Evolutionary conservation across 2,888 invertebrate species (phyloP).

Genomic region (Harpalus rubripes): DNA sequence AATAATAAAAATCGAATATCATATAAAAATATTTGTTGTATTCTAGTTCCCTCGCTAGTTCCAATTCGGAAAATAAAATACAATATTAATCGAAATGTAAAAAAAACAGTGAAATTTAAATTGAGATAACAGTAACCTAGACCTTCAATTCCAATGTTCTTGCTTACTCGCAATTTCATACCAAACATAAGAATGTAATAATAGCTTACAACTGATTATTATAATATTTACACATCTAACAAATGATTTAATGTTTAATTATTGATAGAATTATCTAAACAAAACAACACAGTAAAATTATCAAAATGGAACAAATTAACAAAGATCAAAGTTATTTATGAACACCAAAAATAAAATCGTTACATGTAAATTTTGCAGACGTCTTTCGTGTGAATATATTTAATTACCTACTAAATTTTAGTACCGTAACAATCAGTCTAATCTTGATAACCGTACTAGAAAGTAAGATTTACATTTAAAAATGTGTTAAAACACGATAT

Average conservation of each 20-base stretch:
- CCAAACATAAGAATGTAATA: slow-evolving; percentile 4
- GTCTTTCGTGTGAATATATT: slow-evolving; percentile 6
- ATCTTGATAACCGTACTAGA: slow-evolving; percentile 18
- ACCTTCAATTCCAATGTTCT: background rate
- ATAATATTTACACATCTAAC: slow-evolving; percentile 4
- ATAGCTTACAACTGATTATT: slow-evolving; percentile 22
- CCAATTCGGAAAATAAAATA: background rate
- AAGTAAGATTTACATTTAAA: slow-evolving; percentile 16
- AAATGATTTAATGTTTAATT: slow-evolving; percentile 14
- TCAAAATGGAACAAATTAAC: slow-evolving; percentile 9
- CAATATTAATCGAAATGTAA: background rate
- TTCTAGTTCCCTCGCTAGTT: too few relatives aligned
- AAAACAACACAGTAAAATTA: slow-evolving; percentile 18
- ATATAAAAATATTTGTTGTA: background rate
- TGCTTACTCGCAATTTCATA: background rate
- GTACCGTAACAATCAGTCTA: slow-evolving; percentile 16
- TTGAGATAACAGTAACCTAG: background rate
- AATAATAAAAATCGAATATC: background rate
- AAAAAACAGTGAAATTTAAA: background rate
- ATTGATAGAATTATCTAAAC: slow-evolving; percentile 5
- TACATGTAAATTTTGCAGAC: background rate
- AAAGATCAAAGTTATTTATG: background rate
- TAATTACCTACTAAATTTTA: slow-evolving; percentile 29
- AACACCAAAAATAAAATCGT: background rate
- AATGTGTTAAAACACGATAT: background rate